Conservation (phyloP, 2,888 invertebrate species). For the Girardia tigrina region DNA sequence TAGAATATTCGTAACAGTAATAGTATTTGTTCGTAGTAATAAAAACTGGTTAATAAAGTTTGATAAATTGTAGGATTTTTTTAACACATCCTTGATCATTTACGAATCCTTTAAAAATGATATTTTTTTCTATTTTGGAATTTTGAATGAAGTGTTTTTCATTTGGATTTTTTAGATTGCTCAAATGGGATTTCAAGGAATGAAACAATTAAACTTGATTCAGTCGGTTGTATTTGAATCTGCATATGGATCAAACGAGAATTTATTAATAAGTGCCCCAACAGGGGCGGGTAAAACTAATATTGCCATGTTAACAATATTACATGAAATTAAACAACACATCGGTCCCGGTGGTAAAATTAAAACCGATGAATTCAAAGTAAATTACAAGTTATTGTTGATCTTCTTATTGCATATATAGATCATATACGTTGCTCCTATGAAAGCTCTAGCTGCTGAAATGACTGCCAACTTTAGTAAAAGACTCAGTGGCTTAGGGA, state of each 20-base stretch:
- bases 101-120: too few relatives aligned
- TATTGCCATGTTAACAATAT: conserved; percentile 78
- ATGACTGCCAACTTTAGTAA: conserved; percentile 86
- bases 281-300: conserved; percentile 99
- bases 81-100: too few relatives aligned
- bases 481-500: conserved; percentile 64
- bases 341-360: conserved; percentile 61
- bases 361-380: conserved; percentile 79
- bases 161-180: background rate
- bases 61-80: too few relatives aligned
- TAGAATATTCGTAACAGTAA: too few relatives aligned
- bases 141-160: too few relatives aligned
- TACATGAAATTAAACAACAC: conserved; percentile 74
- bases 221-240: conserved; percentile 86
- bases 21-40: too few relatives aligned
- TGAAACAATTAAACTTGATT: conserved; percentile 73
- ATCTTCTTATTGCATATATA: conserved; percentile 46
- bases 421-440: conserved; percentile 95
- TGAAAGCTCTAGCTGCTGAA: conserved; percentile 96
- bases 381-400: conserved; percentile 43
- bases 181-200: conserved; percentile 64
- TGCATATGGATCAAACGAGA: conserved; percentile 88
- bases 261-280: conserved; percentile 89
- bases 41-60: too few relatives aligned
- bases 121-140: too few relatives aligned